Evolutionary conservation across 2,888 invertebrate genomes (phyloP).

Genomic region (Mimumesa dahlbomi): DNA sequence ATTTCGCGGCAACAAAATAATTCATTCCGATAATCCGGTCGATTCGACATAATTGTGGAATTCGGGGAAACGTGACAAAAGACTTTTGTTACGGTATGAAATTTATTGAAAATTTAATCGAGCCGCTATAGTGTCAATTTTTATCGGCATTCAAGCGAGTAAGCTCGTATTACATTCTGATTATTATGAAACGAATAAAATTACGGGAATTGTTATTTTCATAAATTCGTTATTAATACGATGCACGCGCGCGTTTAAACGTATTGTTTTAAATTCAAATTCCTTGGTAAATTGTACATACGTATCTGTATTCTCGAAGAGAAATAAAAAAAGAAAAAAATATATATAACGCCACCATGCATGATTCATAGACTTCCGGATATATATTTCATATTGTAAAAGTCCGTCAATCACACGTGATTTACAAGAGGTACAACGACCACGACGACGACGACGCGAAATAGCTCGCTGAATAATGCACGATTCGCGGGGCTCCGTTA

Average conservation of each 20-base stretch:
- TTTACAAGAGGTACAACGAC: background rate
- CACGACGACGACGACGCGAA: background rate
- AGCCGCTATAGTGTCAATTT: too few relatives aligned
- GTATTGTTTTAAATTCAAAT: background rate
- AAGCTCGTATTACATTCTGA: too few relatives aligned
- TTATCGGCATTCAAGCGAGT: too few relatives aligned
- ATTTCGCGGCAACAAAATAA: too few relatives aligned
- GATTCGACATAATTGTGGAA: too few relatives aligned
- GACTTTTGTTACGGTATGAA: too few relatives aligned
- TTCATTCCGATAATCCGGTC: too few relatives aligned
- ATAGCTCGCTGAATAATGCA: too few relatives aligned
- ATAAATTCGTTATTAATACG: background rate
- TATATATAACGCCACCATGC: background rate
- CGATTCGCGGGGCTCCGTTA: too few relatives aligned
- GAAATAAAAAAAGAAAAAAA: too few relatives aligned
- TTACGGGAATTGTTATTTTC: background rate
- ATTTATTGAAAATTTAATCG: too few relatives aligned
- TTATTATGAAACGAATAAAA: background rate
- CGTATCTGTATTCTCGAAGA: background rate
- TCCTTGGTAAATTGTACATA: background rate
- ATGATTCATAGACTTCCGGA: background rate
- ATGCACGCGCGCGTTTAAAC: background rate
- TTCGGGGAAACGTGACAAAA: too few relatives aligned
- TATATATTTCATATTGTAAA: background rate
- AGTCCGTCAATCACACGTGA: background rate